Base-by-base conservation (phyloP, 2,113 vertebrate species). In the Apus apus region DNA sequence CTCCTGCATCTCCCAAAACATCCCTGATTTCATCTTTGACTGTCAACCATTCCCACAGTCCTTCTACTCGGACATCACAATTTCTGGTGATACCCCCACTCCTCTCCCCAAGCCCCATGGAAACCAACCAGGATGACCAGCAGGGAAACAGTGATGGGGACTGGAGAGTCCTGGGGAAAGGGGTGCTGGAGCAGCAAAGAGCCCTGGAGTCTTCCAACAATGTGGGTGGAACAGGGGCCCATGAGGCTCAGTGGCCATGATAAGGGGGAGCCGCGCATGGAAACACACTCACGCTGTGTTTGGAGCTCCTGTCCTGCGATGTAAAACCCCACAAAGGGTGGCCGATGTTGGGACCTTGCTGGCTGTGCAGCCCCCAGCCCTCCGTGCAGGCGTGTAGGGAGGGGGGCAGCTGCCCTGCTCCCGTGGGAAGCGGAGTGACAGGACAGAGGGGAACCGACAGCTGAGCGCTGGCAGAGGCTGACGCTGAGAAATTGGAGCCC, bases 401-500 rank as follows among this genome's bases (percentile, higher is more conserved):
- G n/a, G 82, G 94, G 91, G 81, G 93, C 77, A 51, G 93, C 95
- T 18, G 89, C 85, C 54, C 82, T 86, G 70, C 92, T 61, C 2
- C 80, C 43, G 72, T 19, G 51, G 85, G 54, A 75, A 50, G 95
- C 80, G 20, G 96, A 97, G 96, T 97, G 97, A 98, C 98, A 98
- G 98, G 96, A 89, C 97, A 97, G 93, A 98, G 97, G 97, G 97
- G 96, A 97, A 97, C 74, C 71, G 92, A 98, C 98, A 98, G 98
- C 98, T 98, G 98, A 96, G 92, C 48, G 32, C 93, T 56, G 97
- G 79, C 29, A 71, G 95, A 77, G 96, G 98, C 98, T 98, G 98
- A 98, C 98, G 96, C 95, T 20, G 97, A 96, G 98, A 98, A 98
- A 98, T 98, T 90, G 96, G 98, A 98, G 96, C 96, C 96, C 76